Evolutionary conservation across 1,140 invertebrate species (phyloP), one percentile per base, ranked within the genome.

Genomic region (Lithobius niger): DNA sequence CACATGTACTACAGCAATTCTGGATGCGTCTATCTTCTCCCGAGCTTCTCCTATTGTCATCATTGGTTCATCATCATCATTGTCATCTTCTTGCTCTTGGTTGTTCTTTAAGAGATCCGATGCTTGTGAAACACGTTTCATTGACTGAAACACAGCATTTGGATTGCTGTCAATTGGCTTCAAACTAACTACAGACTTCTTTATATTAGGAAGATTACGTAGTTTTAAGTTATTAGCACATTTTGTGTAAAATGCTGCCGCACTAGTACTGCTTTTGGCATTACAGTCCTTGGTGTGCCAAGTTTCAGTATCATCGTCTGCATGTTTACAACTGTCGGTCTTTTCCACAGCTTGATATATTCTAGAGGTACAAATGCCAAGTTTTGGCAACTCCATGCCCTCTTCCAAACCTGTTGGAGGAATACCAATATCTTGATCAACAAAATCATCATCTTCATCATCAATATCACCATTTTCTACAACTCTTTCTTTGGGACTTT

Each of bases 401-500:
- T 36, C 26, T 52, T 28, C 27, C 27, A 6, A 4, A 3, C 21
- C 51, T n/a, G n/a, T n/a, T n/a, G n/a, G n/a, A n/a, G n/a, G n/a
- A n/a, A n/a, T n/a, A n/a, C 49, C 13, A 4, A 50, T 31, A 4
- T 28, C 18, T 6, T 47, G 6, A 16, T 21, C 44, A 48, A 27
- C 25, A 4, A 26, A 15, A 6, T 50, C 16, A 6, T 48, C 18
- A 3, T 3, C 25, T 25, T 55, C 40, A 6, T 16, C n/a, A 6
- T 48, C 31, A 31, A 16, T 47, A 10, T 26, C 43, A 26, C 22
- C 40, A 36, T 48, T 48, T n/a, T n/a, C n/a, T n/a, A n/a, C n/a
- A n/a, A n/a, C n/a, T n/a, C 10, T 6, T 26, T 24, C 25, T 15
- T 55, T 36, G 2, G 54, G 54, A 49, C 4, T 36, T 28, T 61